Evolutionary conservation across 2,888 invertebrate species (phyloP).

Genomic region (Pollenia griseotomentosa): DNA sequence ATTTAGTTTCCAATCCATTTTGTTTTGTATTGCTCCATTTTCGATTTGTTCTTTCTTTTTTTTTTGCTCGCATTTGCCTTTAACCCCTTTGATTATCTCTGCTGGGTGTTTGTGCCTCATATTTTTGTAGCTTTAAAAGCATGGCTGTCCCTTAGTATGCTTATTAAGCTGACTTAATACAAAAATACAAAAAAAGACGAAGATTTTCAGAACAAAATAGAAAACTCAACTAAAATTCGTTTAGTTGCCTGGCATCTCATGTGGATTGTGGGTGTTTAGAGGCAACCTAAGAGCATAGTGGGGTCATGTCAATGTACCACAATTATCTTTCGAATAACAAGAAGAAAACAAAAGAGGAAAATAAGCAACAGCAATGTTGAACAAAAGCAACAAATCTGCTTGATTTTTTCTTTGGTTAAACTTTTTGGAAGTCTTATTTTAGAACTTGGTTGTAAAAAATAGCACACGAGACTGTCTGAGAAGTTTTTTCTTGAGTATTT

Average conservation of each 20-base stretch:
- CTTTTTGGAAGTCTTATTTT: neutral
- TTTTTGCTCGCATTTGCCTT: neutral
- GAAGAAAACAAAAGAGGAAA: neutral
- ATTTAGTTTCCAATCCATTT: constrained; percentile 32
- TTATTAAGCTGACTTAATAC: constrained; percentile 47
- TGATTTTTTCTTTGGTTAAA: neutral
- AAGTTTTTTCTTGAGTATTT: constrained; percentile 14
- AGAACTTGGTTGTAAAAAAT: constrained; percentile 2
- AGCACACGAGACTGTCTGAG: constrained; percentile 41
- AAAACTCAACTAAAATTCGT: constrained; percentile 11
- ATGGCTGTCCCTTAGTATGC: constrained; percentile 34
- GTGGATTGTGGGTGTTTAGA: neutral
- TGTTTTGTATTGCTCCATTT: constrained; percentile 6
- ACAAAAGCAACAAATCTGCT: neutral
- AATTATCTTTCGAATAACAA: constrained; percentile 16
- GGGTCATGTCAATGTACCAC: constrained; percentile 40
- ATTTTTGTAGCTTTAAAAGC: neutral
- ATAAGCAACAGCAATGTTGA: constrained; percentile 15
- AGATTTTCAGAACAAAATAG: too few relatives aligned
- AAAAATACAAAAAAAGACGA: neutral
- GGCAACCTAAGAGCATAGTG: constrained; percentile 14
- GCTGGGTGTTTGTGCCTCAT: neutral
- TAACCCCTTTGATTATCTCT: constrained; percentile 24
- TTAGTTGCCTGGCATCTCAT: neutral
- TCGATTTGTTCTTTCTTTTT: neutral